phyloP scores from a whole-genome alignment of 2,888 invertebrate species.

The Cheiracanthium punctorium region DNA sequence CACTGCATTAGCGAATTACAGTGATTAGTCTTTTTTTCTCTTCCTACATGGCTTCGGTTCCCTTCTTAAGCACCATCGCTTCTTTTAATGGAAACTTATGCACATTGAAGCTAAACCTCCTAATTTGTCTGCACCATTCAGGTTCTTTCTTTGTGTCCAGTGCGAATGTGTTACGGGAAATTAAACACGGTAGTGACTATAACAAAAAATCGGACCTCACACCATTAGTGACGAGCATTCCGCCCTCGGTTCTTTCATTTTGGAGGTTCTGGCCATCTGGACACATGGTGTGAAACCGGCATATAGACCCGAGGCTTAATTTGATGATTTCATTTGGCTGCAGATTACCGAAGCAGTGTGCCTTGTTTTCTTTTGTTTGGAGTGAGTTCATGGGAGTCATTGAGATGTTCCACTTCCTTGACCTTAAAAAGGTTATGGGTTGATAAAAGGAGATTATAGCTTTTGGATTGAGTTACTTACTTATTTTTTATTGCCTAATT shows the following conservation, averaged over 20 bases:
- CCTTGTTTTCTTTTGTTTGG: neutral
- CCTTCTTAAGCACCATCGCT: neutral
- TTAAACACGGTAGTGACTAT: slow-evolving; percentile 25
- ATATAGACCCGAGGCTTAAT: neutral
- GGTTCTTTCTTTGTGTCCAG: slow-evolving; percentile 43
- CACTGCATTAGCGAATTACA: neutral
- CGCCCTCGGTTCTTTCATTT: neutral
- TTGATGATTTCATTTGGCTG: neutral
- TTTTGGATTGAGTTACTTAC: no score
- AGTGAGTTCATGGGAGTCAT: no score
- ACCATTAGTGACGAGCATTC: slow-evolving; percentile 1
- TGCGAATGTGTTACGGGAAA: slow-evolving; percentile 43
- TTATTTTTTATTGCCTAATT: no score
- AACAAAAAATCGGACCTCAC: slow-evolving; percentile 17
- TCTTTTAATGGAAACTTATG: slow-evolving; percentile 41
- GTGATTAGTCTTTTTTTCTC: neutral
- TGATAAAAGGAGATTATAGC: no score
- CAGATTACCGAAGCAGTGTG: neutral
- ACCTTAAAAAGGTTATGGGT: no score
- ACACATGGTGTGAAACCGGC: neutral
- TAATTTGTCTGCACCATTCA: slow-evolving; percentile 29
- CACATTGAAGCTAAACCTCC: slow-evolving; percentile 33
- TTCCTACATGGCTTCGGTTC: neutral
- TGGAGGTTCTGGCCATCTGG: neutral
- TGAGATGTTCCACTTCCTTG: no score